phyloP scores from a whole-genome alignment of 1,140 invertebrate species.

The Holotrichia oblita region DNA sequence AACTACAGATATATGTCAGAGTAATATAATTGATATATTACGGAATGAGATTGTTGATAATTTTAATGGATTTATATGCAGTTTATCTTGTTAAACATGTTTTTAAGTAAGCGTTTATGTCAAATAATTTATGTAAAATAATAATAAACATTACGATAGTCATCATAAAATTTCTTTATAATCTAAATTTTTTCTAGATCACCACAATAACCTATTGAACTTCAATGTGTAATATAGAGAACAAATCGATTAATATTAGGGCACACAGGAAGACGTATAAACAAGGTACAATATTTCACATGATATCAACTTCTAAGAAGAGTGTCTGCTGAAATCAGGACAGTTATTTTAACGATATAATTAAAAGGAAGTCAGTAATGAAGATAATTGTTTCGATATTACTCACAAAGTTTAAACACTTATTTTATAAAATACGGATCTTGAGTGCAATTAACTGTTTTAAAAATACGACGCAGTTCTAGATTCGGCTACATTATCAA shows the following conservation, averaged over 20 bases:
- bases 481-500: too few species aligned
- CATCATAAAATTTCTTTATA: neutral
- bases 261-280: neutral
- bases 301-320: neutral
- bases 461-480: too few species aligned
- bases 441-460: too few species aligned
- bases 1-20: neutral
- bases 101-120: neutral
- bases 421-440: too few species aligned
- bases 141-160: neutral
- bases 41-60: neutral
- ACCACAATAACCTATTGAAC: neutral
- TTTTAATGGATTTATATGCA: neutral
- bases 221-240: neutral
- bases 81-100: neutral
- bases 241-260: neutral
- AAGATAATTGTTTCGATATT: neutral
- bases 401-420: too few species aligned
- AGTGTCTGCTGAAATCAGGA: neutral
- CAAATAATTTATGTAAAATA: neutral
- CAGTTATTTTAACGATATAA: conserved; percentile 1
- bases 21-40: neutral
- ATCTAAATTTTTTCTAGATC: neutral
- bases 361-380: neutral
- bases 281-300: neutral